Evolutionary conservation across 2,888 invertebrate species (phyloP).

Genomic region (Thymelicus lineola): DNA sequence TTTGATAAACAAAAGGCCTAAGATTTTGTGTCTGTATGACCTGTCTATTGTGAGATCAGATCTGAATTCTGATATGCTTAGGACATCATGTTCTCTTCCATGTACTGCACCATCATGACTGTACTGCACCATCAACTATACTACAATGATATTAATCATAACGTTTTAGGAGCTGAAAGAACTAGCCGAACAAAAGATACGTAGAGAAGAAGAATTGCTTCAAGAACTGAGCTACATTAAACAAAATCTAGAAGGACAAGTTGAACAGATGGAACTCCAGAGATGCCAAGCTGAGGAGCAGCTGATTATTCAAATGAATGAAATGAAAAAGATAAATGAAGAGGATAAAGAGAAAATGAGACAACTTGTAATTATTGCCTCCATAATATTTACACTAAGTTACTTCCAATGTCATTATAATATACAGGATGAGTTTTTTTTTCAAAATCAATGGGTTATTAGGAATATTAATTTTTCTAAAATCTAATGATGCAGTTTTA

Average conservation of each 20-base stretch:
- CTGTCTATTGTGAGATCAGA: too few relatives aligned
- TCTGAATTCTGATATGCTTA: too few relatives aligned
- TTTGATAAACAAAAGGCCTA: too few relatives aligned
- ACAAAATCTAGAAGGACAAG: conserved; percentile 66
- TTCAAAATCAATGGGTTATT: too few relatives aligned
- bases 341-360: conserved; percentile 71
- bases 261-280: conserved; percentile 73
- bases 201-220: conserved; percentile 67
- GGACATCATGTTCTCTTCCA: too few relatives aligned
- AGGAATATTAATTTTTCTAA: too few relatives aligned
- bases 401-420: too few relatives aligned
- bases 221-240: conserved; percentile 67
- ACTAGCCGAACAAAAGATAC: conserved; percentile 65
- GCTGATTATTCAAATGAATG: conserved; percentile 63
- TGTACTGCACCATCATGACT: not conserved
- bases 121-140: not conserved
- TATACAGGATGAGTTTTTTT: too few relatives aligned
- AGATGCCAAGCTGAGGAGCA: conserved; percentile 63
- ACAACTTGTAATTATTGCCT: conserved; percentile 57
- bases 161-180: conserved; percentile 65
- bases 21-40: too few relatives aligned
- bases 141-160: conserved; percentile 9
- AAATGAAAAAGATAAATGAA: conserved; percentile 68
- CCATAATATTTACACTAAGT: too few relatives aligned
- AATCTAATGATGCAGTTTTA: too few relatives aligned